Evolutionary conservation across 2,797 vertebrate genomes (phyloP), one percentile per base, ranked within the genome.

Genomic region (Helicolenus hilgendorfi): DNA sequence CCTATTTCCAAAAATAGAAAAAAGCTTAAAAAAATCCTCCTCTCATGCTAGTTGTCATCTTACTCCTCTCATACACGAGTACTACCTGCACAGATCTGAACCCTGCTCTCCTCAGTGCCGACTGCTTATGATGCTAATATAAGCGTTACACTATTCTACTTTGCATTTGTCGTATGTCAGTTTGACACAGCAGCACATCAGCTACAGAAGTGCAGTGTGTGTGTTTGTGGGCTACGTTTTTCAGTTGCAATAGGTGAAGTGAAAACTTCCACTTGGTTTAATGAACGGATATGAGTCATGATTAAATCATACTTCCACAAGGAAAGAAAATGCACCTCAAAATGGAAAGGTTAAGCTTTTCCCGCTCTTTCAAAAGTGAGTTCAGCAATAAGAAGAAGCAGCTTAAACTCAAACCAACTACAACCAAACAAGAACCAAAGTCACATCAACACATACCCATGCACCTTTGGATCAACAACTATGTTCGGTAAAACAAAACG

Each of bases 91-190:
- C 11, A 79, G 64, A 87, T 79, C 86, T 63, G 63, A 83, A 65
- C 33, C 7, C 31, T 20, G 27, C 60, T 82, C 31, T 20, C 15
- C 60, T 82, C 58, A 1, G 77, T 5, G 8, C 67, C 1, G 0
- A 20, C 79, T 86, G 74, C 67, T 88, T 72, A 71, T 59, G 41
- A 88, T 88, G 81, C 68, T 87, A 82, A 85, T 86, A 33, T 53
- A 79, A 88, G 77, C 87, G 18, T 75, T 35, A 77, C 59, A 79
- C 65, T 36, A 60, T 60, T 76, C 58, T 59, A 4, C 72, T 84
- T 63, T 78, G 69, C 63, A 72, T 82, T 83, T 72, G 84, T 38
- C 79, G 31, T 77, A 35, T 20, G 22, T 67, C 79, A 89, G 73
- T 31, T 81, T 81, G 75, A 81, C 65, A 74, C 63, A 6, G 70